Percentiles rank a stretch among this genome's conserved stretches.
Conservation (phyloP, 2,113 vertebrate genomes). For the Triplophysa siluroides region DNA sequence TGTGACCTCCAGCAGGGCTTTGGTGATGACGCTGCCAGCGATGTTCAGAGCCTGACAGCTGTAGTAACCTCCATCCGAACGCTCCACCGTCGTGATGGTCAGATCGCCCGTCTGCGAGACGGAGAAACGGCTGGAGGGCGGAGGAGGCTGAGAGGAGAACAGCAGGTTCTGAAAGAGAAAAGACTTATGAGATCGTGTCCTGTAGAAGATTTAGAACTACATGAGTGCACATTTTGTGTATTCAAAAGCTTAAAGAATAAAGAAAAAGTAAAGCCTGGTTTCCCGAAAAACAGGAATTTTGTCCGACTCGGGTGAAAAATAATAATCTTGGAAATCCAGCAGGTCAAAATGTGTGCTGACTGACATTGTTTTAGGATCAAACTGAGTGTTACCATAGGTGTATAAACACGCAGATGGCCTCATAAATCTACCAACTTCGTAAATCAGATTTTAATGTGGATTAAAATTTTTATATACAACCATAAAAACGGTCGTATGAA, state of each 20-base stretch:
- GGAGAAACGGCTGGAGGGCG: slow-evolving; percentile 91
- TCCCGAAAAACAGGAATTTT: neutral
- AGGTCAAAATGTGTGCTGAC: neutral
- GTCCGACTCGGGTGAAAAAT: neutral
- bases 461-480: slow-evolving; percentile 10
- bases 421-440: slow-evolving; percentile 36
- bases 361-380: neutral
- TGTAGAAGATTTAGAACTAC: neutral
- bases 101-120: slow-evolving; percentile 97
- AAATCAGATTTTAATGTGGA: slow-evolving; percentile 42
- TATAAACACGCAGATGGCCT: slow-evolving; percentile 51
- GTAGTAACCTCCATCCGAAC: slow-evolving; percentile 93
- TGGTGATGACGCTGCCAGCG: slow-evolving; percentile 97
- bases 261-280: neutral
- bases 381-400: slow-evolving; percentile 16
- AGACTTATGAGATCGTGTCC: neutral
- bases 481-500: neutral
- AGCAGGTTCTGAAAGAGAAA: slow-evolving; percentile 83
- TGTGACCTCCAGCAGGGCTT: slow-evolving; percentile 96
- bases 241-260: neutral
- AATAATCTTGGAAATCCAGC: neutral
- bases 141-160: slow-evolving; percentile 95
- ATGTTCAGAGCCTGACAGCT: slow-evolving; percentile 99
- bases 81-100: slow-evolving; percentile 90
- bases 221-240: too few species aligned